These are phyloP conservation scores for Hybognathus amarus DNA, from an alignment of 2,797 vertebrate genomes.

Conservation along the genomic window DNA sequence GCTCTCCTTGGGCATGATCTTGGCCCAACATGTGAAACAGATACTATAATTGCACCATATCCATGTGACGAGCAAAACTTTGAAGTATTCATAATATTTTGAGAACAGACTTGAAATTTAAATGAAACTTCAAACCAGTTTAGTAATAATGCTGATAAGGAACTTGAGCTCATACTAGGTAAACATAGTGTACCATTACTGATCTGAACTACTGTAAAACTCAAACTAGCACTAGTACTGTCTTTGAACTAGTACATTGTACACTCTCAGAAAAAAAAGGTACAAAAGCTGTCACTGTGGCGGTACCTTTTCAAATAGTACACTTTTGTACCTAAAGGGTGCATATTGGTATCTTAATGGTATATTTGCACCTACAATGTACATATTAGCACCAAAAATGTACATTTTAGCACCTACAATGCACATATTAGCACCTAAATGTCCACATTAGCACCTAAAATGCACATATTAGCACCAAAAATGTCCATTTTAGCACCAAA, in stretches of 20 bases:
- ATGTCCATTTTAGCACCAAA: too few relatives aligned
- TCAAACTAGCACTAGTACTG: background rate
- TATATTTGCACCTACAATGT: too few relatives aligned
- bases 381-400: too few relatives aligned
- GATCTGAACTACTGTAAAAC: background rate
- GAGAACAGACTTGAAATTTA: too few relatives aligned
- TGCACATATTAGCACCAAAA: too few relatives aligned
- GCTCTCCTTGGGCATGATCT: background rate
- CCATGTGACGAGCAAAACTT: constrained; percentile 2
- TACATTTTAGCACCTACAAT: too few relatives aligned
- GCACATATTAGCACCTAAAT: too few relatives aligned
- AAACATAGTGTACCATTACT: background rate
- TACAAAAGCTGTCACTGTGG: too few relatives aligned
- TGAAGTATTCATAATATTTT: background rate
- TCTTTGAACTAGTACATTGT: background rate
- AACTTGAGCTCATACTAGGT: background rate
- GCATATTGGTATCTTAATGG: too few relatives aligned
- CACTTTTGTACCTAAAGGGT: too few relatives aligned
- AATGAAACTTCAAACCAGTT: background rate
- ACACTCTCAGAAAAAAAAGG: background rate
- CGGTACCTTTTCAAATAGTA: too few relatives aligned
- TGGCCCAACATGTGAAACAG: background rate
- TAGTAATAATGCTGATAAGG: background rate
- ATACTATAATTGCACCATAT: background rate
- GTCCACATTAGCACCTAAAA: too few relatives aligned